phyloP scores from a whole-genome alignment of 2,113 vertebrate genomes.

The Psophia crepitans region DNA sequence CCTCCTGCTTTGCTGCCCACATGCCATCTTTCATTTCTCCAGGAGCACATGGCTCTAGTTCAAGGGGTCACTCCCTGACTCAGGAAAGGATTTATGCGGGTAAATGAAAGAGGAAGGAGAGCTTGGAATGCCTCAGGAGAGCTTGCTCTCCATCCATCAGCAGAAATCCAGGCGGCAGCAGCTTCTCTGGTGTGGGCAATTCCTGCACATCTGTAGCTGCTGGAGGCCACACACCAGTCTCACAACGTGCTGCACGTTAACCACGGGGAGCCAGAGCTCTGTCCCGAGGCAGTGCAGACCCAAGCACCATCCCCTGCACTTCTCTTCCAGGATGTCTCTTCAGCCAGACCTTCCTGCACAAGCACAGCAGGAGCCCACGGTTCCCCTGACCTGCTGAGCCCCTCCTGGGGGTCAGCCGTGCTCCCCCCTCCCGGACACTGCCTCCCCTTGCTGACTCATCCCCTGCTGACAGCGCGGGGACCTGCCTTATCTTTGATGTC shows the following conservation, averaged over 20 bases:
- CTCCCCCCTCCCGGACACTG: neutral
- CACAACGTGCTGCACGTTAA: neutral
- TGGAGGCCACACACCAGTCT: neutral
- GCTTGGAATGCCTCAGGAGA: neutral
- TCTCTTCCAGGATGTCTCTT: neutral
- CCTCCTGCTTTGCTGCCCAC: slow-evolving; percentile 32
- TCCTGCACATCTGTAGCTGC: neutral
- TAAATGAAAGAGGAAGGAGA: neutral
- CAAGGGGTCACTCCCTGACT: neutral
- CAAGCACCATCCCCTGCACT: rapidly evolving
- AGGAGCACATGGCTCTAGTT: neutral
- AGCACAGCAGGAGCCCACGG: neutral
- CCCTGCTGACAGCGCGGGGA: neutral
- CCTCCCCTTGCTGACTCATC: neutral
- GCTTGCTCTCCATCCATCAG: neutral
- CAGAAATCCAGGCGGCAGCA: neutral
- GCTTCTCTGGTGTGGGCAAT: neutral
- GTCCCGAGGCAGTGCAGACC: neutral
- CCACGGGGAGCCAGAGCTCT: neutral
- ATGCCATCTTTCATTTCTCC: slow-evolving; percentile 8
- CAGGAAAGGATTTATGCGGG: neutral
- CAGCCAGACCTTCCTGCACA: neutral
- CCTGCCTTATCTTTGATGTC: neutral
- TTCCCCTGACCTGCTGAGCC: rapidly evolving
- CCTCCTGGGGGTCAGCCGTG: neutral